Evolutionary conservation across 2,888 invertebrate genomes (phyloP).

Genomic region (Choreutis nemorana): DNA sequence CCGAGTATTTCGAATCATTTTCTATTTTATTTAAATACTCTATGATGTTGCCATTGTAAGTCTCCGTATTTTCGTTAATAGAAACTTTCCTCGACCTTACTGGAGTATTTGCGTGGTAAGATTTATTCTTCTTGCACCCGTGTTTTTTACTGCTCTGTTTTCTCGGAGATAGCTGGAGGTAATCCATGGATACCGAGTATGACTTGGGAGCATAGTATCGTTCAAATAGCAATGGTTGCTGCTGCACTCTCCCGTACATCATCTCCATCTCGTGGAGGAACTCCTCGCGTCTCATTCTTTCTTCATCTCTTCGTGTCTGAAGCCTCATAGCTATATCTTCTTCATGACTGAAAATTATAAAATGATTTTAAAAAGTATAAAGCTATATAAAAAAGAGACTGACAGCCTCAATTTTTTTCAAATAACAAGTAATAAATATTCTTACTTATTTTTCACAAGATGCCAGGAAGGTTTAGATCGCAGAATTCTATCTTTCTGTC

Average conservation of each 20-base stretch:
- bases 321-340: constrained; percentile 74
- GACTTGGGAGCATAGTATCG: constrained; percentile 70
- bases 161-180: constrained; percentile 40
- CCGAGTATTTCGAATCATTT: constrained; percentile 37
- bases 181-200: constrained; percentile 29
- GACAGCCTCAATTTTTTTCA: neutral
- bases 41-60: constrained; percentile 31
- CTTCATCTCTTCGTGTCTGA: constrained; percentile 73
- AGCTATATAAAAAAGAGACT: neutral
- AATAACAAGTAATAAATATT: neutral
- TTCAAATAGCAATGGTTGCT: constrained; percentile 76
- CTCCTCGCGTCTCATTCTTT: constrained; percentile 71
- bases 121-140: constrained; percentile 21
- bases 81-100: constrained; percentile 41
- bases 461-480: constrained; percentile 76
- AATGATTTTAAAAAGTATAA: constrained; percentile 1
- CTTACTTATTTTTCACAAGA: constrained; percentile 66
- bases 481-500: constrained; percentile 67
- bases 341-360: constrained; percentile 50
- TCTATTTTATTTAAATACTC: constrained; percentile 45
- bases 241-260: constrained; percentile 74
- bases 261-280: constrained; percentile 75
- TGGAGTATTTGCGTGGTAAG: constrained; percentile 31
- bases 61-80: constrained; percentile 40
- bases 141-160: constrained; percentile 34